These are phyloP conservation scores for Aphelenchoides besseyi DNA, from an alignment of 1,140 invertebrate genomes.

Conservation along the genomic window DNA sequence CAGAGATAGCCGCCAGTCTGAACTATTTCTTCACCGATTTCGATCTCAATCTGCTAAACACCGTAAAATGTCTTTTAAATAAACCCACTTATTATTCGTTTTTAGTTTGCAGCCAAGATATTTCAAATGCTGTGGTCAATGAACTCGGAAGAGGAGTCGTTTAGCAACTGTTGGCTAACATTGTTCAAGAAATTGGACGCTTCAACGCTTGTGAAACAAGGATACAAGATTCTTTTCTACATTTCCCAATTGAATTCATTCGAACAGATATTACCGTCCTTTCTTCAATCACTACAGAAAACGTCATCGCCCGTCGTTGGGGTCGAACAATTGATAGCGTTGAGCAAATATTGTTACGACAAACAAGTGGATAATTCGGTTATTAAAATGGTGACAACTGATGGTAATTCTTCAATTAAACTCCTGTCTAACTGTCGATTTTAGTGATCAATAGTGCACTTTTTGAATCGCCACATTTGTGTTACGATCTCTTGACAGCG, in stretches of 20 bases:
- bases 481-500: conserved; percentile 1
- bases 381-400: no score
- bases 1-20: neutral
- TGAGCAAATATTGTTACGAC: neutral
- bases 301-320: neutral
- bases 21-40: neutral
- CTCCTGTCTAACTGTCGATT: neutral
- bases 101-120: conserved; percentile 16
- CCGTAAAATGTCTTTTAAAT: neutral
- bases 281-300: neutral
- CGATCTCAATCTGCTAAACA: neutral
- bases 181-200: neutral
- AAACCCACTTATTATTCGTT: neutral
- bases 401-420: neutral
- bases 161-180: neutral
- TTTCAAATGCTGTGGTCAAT: conserved; percentile 12
- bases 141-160: conserved; percentile 6
- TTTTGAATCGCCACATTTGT: neutral
- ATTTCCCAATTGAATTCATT: neutral
- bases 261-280: neutral
- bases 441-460: neutral
- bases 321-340: neutral
- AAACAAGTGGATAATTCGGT: neutral
- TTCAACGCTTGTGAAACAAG: neutral
- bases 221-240: neutral